Base-by-base conservation (phyloP, 2,113 vertebrate genomes). In the Herpetotheres cachinnans region DNA sequence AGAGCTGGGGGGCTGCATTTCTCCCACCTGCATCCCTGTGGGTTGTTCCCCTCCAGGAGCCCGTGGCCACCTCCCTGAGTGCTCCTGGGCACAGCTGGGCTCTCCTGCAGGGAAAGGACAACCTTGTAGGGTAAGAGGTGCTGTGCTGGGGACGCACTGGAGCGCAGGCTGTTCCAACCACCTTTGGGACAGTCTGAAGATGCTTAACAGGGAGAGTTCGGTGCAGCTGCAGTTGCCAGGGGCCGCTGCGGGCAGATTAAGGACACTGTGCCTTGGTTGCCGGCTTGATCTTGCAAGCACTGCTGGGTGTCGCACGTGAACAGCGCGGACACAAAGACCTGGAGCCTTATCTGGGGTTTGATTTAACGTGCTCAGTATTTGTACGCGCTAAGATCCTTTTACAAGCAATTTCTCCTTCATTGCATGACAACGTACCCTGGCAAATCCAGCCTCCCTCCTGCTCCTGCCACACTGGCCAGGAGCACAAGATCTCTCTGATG, bases 81-180 rank as follows among this genome's bases (percentile, higher is more conserved):
- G 42, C 2, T 5, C 32, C 70, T n/a, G 67, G 34, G 26, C 44
- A 44, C 1, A 26, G 67, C 25, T 29, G 62, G 1, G 56, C 55
- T 52, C 26, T 56, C 20, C 67, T 30, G n/a, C 1, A 5, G 22
- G 32, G 32, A 50, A 36, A 15, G 11, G 27, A 54, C 5, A 13
- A 3, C 36, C 14, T 32, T 11, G 15, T 0, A 4, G 21, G 50
- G 32, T 10, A 38, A 2, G 4, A 0, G 6, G 34, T 7, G 7
- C 34, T 30, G 7, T 29, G 29, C 3, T 61, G 77, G 16, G 55
- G 22, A 24, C 2, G 0, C 30, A 19, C 16, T 15, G 59, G 52
- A 36, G 47, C 0, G 0, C 26, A 29, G 78, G 8, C 26, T 52
- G 52, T 29, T 24, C 69, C 63, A 52, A 4, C 15, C 20, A 0